These are phyloP conservation scores for Sciurus vulgaris DNA, from an alignment of 2,797 vertebrate genomes.

Conservation along the genomic window DNA sequence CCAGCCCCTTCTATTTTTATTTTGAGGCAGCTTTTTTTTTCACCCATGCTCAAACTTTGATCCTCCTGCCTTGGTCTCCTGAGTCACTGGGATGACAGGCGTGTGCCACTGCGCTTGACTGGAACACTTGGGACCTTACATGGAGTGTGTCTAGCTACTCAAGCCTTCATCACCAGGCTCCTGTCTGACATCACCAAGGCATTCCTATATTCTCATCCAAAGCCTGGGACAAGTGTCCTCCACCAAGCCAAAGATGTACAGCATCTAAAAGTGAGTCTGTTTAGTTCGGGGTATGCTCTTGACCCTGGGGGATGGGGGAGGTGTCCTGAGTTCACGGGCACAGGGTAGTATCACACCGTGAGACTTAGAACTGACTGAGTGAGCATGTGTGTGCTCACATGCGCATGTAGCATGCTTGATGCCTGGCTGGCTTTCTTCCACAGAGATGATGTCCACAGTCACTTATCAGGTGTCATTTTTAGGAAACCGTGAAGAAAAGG, in stretches of 20 bases:
- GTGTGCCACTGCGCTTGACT: neutral
- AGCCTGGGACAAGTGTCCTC: neutral
- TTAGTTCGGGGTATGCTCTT: neutral
- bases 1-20: too few relatives aligned
- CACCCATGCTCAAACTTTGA: too few relatives aligned
- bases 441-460: neutral
- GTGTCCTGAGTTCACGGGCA: neutral
- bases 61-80: neutral
- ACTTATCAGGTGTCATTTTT: neutral
- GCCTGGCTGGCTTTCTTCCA: neutral
- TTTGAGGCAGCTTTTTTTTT: too few relatives aligned
- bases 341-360: neutral
- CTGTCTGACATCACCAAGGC: neutral
- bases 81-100: too few relatives aligned
- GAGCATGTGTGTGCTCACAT: fast-evolving
- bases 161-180: neutral
- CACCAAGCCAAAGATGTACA: neutral
- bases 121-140: neutral
- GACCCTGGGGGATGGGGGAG: neutral
- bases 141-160: neutral
- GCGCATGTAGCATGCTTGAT: neutral
- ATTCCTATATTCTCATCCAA: neutral
- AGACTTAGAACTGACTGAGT: neutral
- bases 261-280: neutral
- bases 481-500: neutral